Conservation (phyloP, 1,140 invertebrate genomes). For the Bombus superbus region DNA sequence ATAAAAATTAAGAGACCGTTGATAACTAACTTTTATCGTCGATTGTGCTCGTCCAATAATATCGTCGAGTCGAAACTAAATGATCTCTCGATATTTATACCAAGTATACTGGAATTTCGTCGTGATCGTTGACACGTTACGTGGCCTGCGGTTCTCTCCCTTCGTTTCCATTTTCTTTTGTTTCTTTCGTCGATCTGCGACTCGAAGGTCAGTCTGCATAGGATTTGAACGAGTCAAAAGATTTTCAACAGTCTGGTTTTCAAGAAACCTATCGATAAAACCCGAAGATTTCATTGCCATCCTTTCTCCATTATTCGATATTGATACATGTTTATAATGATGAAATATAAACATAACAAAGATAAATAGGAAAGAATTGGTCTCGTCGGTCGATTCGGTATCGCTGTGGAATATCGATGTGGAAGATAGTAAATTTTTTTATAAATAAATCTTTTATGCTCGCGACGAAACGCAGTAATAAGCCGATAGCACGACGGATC, state of each 20-base stretch:
- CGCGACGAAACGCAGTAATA: background rate
- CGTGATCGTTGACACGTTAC: background rate
- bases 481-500: background rate
- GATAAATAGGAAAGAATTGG: too few relatives aligned
- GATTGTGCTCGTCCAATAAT: background rate
- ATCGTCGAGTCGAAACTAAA: too few relatives aligned
- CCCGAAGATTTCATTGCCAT: too few relatives aligned
- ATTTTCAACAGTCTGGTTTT: background rate
- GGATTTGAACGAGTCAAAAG: background rate
- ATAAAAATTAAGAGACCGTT: background rate
- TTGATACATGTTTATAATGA: too few relatives aligned
- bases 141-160: conserved; percentile 13
- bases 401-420: too few relatives aligned
- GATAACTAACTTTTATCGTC: background rate
- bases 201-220: conserved; percentile 34
- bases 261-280: background rate
- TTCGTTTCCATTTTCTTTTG: conserved; percentile 10
- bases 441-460: too few relatives aligned
- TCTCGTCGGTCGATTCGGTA: too few relatives aligned
- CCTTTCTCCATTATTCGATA: background rate
- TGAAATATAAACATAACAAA: too few relatives aligned
- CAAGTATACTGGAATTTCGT: conserved; percentile 24
- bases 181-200: background rate
- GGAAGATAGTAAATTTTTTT: too few relatives aligned
- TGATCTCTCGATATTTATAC: background rate